A percentile compares a stretch with the other conserved stretches of the same genome.
These are phyloP conservation scores for Conistra vaccinii DNA, from an alignment of 2,888 invertebrate genomes.

Conservation along the genomic window DNA sequence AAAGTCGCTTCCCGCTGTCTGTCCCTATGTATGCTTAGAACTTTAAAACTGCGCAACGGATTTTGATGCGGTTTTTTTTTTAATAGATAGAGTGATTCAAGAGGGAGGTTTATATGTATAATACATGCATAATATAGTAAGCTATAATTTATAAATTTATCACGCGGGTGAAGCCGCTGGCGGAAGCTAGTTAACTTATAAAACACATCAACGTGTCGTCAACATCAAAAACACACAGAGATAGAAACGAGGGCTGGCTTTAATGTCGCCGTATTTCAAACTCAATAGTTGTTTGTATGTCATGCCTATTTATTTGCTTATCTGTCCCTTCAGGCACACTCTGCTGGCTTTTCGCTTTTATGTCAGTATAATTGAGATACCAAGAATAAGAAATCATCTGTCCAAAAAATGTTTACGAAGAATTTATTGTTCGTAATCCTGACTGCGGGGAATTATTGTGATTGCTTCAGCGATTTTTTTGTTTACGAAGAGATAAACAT, in stretches of 20 bases:
- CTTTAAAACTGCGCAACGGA: no score
- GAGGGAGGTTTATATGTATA: no score
- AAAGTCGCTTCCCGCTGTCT: no score
- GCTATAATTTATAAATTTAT: no score
- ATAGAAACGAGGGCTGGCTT: conserved; percentile 15
- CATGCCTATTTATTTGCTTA: conserved; percentile 47
- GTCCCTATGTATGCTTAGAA: no score
- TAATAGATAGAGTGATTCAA: no score
- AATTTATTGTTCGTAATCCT: conserved; percentile 46
- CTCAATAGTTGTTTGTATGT: conserved; percentile 46
- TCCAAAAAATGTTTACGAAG: conserved; percentile 38
- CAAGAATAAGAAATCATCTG: conserved; percentile 46
- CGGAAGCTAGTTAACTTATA: no score
- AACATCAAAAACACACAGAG: conserved; percentile 32
- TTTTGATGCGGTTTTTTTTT: no score
- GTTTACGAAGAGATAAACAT: conserved; percentile 20
- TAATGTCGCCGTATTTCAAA: conserved; percentile 45
- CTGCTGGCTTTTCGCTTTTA: conserved; percentile 30
- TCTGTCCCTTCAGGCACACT: conserved; percentile 45
- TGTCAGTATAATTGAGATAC: conserved; percentile 31
- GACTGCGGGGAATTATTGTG: conserved; percentile 29
- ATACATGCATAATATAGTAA: no score
- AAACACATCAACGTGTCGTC: conserved; percentile 1
- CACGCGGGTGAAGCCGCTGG: no score
- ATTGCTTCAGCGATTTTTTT: conserved; percentile 18